Base-by-base conservation (phyloP, 2,113 vertebrate species). In the Laticauda laticaudata region DNA sequence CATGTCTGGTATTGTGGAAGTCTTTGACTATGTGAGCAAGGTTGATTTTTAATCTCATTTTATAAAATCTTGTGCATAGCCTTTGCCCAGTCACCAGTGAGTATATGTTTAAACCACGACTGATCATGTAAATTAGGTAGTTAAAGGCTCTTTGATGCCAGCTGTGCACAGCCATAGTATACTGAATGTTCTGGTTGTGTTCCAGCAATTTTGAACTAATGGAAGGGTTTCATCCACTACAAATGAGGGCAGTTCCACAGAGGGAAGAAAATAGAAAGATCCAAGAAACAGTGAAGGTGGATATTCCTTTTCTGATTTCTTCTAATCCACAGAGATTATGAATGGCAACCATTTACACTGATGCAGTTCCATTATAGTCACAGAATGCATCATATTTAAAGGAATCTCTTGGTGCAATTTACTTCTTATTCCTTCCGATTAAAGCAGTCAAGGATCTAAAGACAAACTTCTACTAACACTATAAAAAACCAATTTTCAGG, bases 61-160 rank as follows among this genome's bases (percentile, higher is more conserved):
- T 95, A 95, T 94, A 93, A 90, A 94, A 90, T 91, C 94, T 95
- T 69, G 57, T 92, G 93, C 89, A 56, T 93, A 95, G 97, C 94
- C 96, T 95, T 94, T 96, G 93, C 5, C 0, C 95, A 87, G 61
- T 95, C 92, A 90, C 94, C 94, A 96, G 93, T 96, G 92, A 96
- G 93, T 94, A 95, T 94, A 95, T 95, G 94, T 93, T 95, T 96
- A 97, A 97, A 95, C 95, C 94, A 95, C 93, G 96, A 96, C 90
- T 94, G 94, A 94, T 94, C 95, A 96, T 95, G 96, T 93, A 96
- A 95, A 96, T 95, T 92, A 95, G 92, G 93, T 89, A 21, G 94
- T 34, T 95, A 54, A 94, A 92, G 94, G 94, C 93, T 61, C 61
- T 95, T 94, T 95, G 93, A 94, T 94, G 95, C 87, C 90, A 91